Evolutionary conservation across 2,797 vertebrate genomes (phyloP).

Genomic region (Calcarius lapponicus): DNA sequence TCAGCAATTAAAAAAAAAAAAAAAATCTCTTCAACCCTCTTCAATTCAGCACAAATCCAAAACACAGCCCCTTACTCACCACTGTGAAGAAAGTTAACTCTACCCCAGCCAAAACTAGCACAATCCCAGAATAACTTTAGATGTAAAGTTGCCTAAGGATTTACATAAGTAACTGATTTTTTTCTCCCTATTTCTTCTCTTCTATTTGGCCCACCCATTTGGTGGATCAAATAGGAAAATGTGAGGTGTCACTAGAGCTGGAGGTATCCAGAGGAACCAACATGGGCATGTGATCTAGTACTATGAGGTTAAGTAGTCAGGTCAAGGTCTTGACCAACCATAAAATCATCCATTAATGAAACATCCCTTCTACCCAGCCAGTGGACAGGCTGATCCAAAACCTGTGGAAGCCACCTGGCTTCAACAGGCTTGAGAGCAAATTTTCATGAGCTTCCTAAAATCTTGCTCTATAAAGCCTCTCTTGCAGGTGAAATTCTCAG

Average conservation of each 20-base stretch:
- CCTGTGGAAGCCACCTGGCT: not conserved
- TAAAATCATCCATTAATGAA: not conserved
- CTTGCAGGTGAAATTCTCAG: not conserved
- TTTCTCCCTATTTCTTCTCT: not conserved
- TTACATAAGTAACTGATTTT: not conserved
- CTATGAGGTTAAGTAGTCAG: not conserved
- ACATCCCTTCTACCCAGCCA: not conserved
- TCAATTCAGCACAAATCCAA: not conserved
- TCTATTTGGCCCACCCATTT: not conserved
- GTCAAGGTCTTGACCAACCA: not conserved
- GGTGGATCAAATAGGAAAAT: not conserved
- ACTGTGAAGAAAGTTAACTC: not conserved
- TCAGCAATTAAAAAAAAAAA: not conserved
- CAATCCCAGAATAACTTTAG: not conserved
- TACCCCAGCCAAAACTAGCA: not conserved
- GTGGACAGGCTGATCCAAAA: not conserved
- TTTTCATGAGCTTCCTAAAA: not conserved
- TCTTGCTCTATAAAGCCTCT: not conserved
- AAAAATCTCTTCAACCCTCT: not conserved
- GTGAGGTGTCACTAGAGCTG: not conserved
- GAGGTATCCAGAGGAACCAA: not conserved
- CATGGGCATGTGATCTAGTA: not conserved
- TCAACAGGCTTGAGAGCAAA: not conserved
- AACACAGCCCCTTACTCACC: not conserved
- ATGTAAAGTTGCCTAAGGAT: not conserved